Base-by-base conservation (phyloP, 1,140 invertebrate genomes). In the Cydia fagiglandana region DNA sequence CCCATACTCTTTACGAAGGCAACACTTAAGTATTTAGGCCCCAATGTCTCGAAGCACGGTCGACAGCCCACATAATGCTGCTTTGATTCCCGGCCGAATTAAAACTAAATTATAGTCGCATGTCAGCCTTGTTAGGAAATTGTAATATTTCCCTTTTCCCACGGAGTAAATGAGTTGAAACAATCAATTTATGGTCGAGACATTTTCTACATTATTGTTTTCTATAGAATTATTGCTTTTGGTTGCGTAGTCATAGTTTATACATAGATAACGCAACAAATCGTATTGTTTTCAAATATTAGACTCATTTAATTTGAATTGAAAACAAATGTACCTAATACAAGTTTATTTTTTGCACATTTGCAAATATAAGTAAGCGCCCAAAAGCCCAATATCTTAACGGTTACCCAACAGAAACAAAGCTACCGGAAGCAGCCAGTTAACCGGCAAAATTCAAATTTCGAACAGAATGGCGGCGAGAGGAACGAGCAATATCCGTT, bases 381-480 rank as follows among this genome's bases (percentile, higher is more conserved):
- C 38, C 38, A n/a, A 70, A 70, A 75, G 74, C 34, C 50, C 50
- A 75, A 64, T 75, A 41, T 50, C 41, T 53, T 45, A 73, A 30
- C 30, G 17, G 70, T 88, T 88, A 85, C 80, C 82, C 85, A 86
- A 89, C 79, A 79, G 80, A 84, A 91, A 90, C 90, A 89, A 91
- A 91, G 80, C 81, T 77, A 80, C 83, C 89, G 88, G 88, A 89
- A 86, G 85, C 81, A 79, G 80, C 85, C 87, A 85, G 84, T 90
- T 91, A 89, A 88, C 85, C 87, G 86, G 87, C 87, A 88, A 90
- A 91, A 91, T 91, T 89, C 86, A 86, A 92, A 91, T 88, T 88
- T 88, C 85, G 84, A 87, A 83, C 86, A 87, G 86, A 90, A 90
- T 88, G 87, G 83, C 80, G 79, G 73, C 68, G 82, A 88, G 85